These are phyloP conservation scores for Hoplostethus atlanticus DNA, from an alignment of 2,797 vertebrate genomes.

Conservation along the genomic window DNA sequence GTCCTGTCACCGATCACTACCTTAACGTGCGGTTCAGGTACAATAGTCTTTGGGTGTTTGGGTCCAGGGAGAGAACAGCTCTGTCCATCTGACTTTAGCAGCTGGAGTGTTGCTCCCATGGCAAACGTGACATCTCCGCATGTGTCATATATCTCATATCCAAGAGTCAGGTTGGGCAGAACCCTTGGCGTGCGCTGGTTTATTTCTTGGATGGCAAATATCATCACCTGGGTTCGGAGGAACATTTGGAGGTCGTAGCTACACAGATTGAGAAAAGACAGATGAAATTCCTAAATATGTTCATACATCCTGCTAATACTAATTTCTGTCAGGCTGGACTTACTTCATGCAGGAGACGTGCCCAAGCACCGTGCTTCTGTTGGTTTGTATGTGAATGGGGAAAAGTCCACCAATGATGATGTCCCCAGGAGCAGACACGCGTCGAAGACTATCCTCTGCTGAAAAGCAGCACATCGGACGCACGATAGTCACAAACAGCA, in stretches of 20 bases:
- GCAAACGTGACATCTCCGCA: constrained; percentile 65
- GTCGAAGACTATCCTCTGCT: not conserved
- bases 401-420: constrained; percentile 77
- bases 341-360: constrained; percentile 39
- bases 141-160: constrained; percentile 74
- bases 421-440: constrained; percentile 53
- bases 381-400: constrained; percentile 48
- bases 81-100: constrained; percentile 38
- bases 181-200: constrained; percentile 30
- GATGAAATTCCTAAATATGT: fast-evolving
- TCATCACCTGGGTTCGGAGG: constrained; percentile 60
- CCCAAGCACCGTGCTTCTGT: not conserved
- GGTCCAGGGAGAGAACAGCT: constrained; percentile 10
- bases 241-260: constrained; percentile 34
- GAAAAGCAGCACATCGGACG: not conserved
- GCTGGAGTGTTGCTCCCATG: constrained; percentile 44
- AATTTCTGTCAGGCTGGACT: constrained; percentile 29
- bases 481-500: constrained; percentile 20
- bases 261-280: constrained; percentile 2
- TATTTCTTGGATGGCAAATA: constrained; percentile 62
- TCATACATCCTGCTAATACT: not conserved
- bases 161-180: constrained; percentile 62
- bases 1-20: constrained; percentile 61
- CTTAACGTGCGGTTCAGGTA: constrained; percentile 45
- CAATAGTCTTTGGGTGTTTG: not conserved